phyloP scores from a whole-genome alignment of 1,140 invertebrate species.

The Eriocheir sinensis region DNA sequence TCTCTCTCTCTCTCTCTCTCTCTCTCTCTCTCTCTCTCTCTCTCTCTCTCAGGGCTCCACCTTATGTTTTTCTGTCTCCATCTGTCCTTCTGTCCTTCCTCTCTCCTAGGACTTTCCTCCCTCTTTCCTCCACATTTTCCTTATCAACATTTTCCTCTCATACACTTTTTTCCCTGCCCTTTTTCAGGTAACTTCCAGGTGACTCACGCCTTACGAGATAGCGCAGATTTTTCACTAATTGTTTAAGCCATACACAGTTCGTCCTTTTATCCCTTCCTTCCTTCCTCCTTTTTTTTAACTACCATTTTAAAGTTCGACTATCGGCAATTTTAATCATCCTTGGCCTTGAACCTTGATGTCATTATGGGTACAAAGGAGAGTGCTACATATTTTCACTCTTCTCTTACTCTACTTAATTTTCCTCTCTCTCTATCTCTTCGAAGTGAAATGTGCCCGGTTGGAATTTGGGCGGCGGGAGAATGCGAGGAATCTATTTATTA shows the following conservation, averaged over 20 bases:
- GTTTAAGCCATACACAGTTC: too few species aligned
- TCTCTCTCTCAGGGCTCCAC: background rate
- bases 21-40: background rate
- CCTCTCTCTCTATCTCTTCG: background rate
- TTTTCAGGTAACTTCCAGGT: background rate
- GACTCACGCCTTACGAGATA: background rate
- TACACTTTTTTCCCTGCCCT: too few species aligned
- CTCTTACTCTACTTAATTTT: too few species aligned
- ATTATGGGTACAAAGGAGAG: too few species aligned
- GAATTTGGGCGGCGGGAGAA: background rate
- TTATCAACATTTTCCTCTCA: background rate
- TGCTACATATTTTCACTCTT: too few species aligned
- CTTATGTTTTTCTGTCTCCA: background rate
- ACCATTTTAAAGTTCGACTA: too few species aligned
- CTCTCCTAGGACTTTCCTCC: background rate
- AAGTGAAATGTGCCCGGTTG: background rate
- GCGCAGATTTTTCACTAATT: background rate
- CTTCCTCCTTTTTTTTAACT: too few species aligned
- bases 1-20: constrained; percentile 15
- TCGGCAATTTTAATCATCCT: too few species aligned
- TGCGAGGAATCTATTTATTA: background rate
- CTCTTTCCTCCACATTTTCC: background rate
- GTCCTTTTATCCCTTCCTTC: too few species aligned
- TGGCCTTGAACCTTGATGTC: too few species aligned
- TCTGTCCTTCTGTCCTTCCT: constrained; percentile 2